Evolutionary conservation across 2,888 invertebrate species (phyloP).

Genomic region (Eilema depressum): DNA sequence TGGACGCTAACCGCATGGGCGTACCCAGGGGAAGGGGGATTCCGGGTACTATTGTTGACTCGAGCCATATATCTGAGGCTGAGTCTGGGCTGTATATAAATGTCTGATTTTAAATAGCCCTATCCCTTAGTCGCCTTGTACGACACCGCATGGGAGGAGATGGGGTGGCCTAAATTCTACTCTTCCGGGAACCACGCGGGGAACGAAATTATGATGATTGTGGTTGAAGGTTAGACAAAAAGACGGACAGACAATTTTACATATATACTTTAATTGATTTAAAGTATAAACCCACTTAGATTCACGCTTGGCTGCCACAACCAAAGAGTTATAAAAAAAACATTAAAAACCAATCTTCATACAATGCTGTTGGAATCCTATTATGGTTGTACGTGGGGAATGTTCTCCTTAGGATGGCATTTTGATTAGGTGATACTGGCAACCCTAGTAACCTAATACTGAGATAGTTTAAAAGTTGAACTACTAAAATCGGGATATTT

Average conservation of each 20-base stretch:
- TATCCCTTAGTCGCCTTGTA: no score
- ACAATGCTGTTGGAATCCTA: constrained; percentile 8
- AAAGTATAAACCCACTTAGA: constrained; percentile 28
- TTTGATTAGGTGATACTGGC: neutral
- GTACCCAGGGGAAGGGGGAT: no score
- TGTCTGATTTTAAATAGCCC: no score
- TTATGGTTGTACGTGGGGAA: neutral
- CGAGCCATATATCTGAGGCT: no score
- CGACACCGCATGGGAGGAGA: no score
- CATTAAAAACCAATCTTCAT: constrained; percentile 24
- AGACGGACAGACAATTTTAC: constrained; percentile 5
- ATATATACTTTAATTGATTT: constrained; percentile 27
- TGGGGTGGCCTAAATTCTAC: no score
- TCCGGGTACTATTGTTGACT: no score
- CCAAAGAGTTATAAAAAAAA: constrained; percentile 15
- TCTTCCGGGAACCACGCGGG: no score
- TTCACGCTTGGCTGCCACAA: constrained; percentile 34
- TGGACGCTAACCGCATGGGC: no score
- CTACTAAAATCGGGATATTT: no score
- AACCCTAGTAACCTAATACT: neutral
- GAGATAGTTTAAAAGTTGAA: neutral
- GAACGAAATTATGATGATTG: no score
- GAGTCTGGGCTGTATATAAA: no score
- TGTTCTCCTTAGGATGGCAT: constrained; percentile 1
- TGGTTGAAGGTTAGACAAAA: neutral